Conservation (phyloP, 2,888 invertebrate species). For the Scrobipalpa costella region DNA sequence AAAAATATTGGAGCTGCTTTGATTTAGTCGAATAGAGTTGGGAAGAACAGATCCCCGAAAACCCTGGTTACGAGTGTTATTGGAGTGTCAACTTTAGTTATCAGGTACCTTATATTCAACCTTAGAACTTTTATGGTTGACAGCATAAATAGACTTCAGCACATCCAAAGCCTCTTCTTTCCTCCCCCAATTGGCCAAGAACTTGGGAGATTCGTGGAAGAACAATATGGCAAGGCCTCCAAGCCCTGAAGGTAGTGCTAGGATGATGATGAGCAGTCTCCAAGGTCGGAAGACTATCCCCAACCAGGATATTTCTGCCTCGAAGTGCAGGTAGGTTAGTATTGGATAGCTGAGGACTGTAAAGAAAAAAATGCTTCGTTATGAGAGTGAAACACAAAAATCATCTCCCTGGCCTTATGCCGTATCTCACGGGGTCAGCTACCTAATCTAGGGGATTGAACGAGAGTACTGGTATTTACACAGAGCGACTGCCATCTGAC, state of each 20-base stretch:
- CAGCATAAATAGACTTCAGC: slow-evolving; percentile 59
- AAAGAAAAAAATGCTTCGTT: slow-evolving; percentile 32
- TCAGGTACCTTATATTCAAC: slow-evolving; percentile 47
- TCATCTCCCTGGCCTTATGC: too few species aligned
- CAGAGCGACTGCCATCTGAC: too few species aligned
- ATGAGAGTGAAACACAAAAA: not conserved
- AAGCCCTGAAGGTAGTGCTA: slow-evolving; percentile 67
- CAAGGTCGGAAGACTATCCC: slow-evolving; percentile 85
- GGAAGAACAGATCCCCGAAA: too few species aligned
- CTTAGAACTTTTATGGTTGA: slow-evolving; percentile 53
- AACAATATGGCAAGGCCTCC: slow-evolving; percentile 81
- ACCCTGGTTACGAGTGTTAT: too few species aligned
- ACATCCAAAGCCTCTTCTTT: slow-evolving; percentile 81
- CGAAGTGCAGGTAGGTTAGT: slow-evolving; percentile 76
- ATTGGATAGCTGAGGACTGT: slow-evolving; percentile 85
- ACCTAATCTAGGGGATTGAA: too few species aligned
- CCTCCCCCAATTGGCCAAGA: slow-evolving; percentile 83
- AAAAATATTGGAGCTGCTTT: too few species aligned
- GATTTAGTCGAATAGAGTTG: too few species aligned
- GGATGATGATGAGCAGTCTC: slow-evolving; percentile 84
- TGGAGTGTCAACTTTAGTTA: not conserved
- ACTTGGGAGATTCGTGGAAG: slow-evolving; percentile 91
- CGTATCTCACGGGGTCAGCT: too few species aligned
- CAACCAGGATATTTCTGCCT: slow-evolving; percentile 60
- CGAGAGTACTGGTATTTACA: too few species aligned